phyloP scores from a whole-genome alignment of 2,797 vertebrate genomes.

The Girardinus metallicus region DNA sequence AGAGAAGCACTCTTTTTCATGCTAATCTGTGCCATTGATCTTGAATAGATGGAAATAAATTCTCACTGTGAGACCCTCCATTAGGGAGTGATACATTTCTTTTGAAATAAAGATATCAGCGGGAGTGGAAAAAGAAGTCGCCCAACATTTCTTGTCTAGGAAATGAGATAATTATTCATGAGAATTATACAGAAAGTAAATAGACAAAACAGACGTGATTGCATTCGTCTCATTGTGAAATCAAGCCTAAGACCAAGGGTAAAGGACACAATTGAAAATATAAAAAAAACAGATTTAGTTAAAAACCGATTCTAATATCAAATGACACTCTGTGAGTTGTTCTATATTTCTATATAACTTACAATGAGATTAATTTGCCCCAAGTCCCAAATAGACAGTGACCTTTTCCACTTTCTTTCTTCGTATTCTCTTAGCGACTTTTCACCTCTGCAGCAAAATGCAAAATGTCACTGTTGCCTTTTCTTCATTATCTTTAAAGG shows the following conservation, averaged over 20 bases:
- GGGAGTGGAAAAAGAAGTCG: neutral
- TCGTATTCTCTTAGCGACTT: neutral
- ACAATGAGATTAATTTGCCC: neutral
- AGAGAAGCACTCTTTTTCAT: slow-evolving; percentile 7
- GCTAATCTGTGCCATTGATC: slow-evolving; percentile 20
- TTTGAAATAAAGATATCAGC: neutral
- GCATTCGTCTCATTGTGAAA: neutral
- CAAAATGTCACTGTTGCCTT: neutral
- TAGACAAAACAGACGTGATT: neutral
- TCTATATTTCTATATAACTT: neutral
- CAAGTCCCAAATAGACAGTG: neutral
- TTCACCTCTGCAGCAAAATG: neutral
- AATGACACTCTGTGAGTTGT: neutral
- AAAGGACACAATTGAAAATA: neutral
- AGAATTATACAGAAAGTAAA: neutral
- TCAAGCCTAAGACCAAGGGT: neutral
- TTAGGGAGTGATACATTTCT: neutral
- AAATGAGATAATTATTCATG: neutral
- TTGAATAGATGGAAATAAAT: slow-evolving; percentile 17
- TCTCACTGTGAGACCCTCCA: slow-evolving; percentile 6
- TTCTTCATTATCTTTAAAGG: slow-evolving; percentile 18
- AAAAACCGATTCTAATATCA: neutral
- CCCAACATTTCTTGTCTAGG: slow-evolving; percentile 1
- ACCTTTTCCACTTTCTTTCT: neutral
- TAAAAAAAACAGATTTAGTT: neutral